Conservation (phyloP, 1,140 invertebrate genomes). For the Lineus longissimus region DNA sequence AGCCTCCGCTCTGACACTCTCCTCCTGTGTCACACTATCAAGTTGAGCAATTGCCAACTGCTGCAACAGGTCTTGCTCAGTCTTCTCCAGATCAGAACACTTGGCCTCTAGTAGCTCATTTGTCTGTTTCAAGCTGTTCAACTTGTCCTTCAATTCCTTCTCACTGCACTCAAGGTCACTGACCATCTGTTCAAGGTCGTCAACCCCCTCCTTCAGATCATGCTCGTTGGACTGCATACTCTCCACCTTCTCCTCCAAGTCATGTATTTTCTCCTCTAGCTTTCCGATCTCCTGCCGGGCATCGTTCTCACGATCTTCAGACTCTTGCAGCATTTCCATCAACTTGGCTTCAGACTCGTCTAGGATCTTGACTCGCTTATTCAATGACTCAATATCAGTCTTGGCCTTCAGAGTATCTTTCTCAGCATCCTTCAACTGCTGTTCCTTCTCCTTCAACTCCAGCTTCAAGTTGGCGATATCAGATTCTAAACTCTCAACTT, state of each 20-base stretch:
- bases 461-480: not conserved
- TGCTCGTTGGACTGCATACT: not conserved
- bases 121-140: constrained; percentile 21
- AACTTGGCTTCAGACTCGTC: too few species aligned
- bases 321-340: too few species aligned
- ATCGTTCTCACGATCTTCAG: not conserved
- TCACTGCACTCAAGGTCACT: constrained; percentile 19
- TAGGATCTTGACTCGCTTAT: too few species aligned
- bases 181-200: constrained; percentile 8
- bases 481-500: not conserved
- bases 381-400: not conserved
- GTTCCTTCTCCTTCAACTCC: not conserved
- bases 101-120: constrained; percentile 24
- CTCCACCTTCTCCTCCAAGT: not conserved
- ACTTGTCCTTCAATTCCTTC: constrained; percentile 16
- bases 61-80: not conserved
- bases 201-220: not conserved
- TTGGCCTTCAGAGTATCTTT: not conserved
- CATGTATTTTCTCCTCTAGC: not conserved
- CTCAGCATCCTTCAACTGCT: not conserved
- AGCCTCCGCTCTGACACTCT: not conserved
- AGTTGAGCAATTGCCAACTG: not conserved
- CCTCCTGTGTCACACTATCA: not conserved
- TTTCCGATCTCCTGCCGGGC: not conserved
- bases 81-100: constrained; percentile 9